phyloP scores from a whole-genome alignment of 2,888 invertebrate species.

The Rhingia rostrata region DNA sequence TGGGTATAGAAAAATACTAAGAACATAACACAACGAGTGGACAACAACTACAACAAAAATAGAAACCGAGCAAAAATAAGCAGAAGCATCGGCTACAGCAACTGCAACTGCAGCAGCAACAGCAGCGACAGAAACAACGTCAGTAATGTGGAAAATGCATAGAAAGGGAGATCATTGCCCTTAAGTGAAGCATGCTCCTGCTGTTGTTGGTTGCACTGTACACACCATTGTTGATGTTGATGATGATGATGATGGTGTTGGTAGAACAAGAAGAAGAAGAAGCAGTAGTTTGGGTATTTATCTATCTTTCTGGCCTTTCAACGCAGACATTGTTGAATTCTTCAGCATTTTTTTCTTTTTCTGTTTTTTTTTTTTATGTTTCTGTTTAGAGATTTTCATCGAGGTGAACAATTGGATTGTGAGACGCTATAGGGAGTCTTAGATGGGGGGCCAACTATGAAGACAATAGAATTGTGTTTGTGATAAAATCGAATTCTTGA shows the following conservation, averaged over 20 bases:
- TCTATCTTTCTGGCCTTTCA: constrained; percentile 68
- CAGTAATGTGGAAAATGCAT: constrained; percentile 74
- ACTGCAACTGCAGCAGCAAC: constrained; percentile 24
- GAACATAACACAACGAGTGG: constrained; percentile 48
- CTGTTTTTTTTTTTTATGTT: constrained; percentile 22
- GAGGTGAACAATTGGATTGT: constrained; percentile 64
- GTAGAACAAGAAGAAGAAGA: constrained; percentile 22
- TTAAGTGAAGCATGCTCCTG: constrained; percentile 67
- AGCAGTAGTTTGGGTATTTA: constrained; percentile 67
- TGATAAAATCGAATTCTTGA: constrained; percentile 42
- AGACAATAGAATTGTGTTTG: constrained; percentile 27
- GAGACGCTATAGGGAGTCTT: constrained; percentile 56
- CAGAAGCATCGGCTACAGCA: constrained; percentile 21
- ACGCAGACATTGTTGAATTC: constrained; percentile 66
- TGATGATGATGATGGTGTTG: constrained; percentile 45
- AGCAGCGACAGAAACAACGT: constrained; percentile 52
- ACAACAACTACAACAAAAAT: constrained; percentile 25
- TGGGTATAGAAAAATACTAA: constrained; percentile 8
- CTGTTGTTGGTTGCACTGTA: constrained; percentile 9
- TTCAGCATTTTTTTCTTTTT: constrained; percentile 50
- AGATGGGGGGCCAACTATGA: constrained; percentile 31
- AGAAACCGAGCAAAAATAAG: constrained; percentile 22
- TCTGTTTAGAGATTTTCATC: constrained; percentile 10
- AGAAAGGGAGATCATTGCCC: constrained; percentile 74
- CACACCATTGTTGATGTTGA: constrained; percentile 16